Base-by-base conservation (phyloP, 2,113 vertebrate genomes). In the Charina bottae region DNA sequence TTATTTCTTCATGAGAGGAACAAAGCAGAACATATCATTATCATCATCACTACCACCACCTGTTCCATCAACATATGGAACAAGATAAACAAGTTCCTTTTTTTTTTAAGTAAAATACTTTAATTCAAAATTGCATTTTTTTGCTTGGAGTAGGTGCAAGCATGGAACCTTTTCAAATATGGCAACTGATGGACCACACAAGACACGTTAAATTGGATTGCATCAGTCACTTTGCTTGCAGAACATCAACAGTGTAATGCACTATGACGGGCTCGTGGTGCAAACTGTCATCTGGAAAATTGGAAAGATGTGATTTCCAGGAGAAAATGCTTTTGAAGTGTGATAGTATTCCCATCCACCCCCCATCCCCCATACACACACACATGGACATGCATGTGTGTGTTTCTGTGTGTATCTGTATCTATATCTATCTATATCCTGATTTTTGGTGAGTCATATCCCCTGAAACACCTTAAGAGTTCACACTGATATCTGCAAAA, bases 211-310 rank as follows among this genome's bases (percentile, higher is more conserved):
- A 91, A 85, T 93, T 94, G 94, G 92, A 93, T 90, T 96, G 96
- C 94, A 96, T 95, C 96, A 95, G 95, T 94, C 94, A 0, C 62
- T 95, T 90, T 95, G 95, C 94, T 96, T 95, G 21, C 93, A 86
- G 92, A 89, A 90, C 92, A 92, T 96, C 95, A 49, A 78, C 26
- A 0, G 19, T 62, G 88, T 95, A 96, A 97, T 96, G 95, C 88
- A 85, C 94, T 95, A 92, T 96, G 96, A 95, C 95, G 94, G 94
- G 91, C 93, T 64, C 91, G 92, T 91, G 87, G 46, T 94, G 94
- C 94, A 89, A 91, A 6, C 92, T 95, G 96, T 96, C 95, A 95
- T 94, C 94, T 96, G 94, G 86, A 95, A 96, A 96, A 96, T 93
- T 93, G 96, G 95, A 87, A 94, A 94, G 95, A 95, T 94, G 95